phyloP scores from a whole-genome alignment of 1,140 invertebrate species.

The Meloidogyne exigua region DNA sequence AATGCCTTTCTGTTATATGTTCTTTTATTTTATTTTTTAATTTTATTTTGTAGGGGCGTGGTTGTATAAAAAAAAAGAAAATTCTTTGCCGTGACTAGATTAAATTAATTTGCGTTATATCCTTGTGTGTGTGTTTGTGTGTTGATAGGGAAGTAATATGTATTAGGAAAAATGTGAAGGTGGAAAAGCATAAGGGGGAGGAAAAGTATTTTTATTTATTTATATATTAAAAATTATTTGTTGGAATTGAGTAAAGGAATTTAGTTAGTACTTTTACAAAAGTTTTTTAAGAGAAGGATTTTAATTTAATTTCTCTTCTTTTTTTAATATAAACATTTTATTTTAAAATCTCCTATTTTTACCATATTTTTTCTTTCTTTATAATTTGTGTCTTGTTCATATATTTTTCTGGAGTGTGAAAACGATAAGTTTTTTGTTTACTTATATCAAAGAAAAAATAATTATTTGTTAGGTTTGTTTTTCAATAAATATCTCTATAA shows the following conservation, averaged over 20 bases:
- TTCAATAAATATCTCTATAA: too few relatives aligned
- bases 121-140: neutral
- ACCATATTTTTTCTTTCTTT: neutral
- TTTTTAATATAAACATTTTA: neutral
- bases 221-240: neutral
- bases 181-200: neutral
- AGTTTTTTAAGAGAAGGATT: neutral
- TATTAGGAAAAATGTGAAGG: conserved; percentile 1
- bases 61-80: neutral
- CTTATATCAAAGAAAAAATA: neutral
- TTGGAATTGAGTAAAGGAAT: neutral
- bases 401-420: neutral
- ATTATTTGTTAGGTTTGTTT: neutral
- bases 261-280: neutral
- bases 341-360: neutral
- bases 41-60: neutral
- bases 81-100: neutral
- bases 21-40: too few relatives aligned
- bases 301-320: neutral
- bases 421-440: neutral
- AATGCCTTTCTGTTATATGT: neutral
- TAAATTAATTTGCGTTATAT: neutral
- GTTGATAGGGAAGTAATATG: neutral
- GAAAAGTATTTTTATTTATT: too few relatives aligned
- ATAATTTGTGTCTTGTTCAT: neutral